Base-by-base conservation (phyloP, 2,113 vertebrate species). In the Bambusicola thoracicus region DNA sequence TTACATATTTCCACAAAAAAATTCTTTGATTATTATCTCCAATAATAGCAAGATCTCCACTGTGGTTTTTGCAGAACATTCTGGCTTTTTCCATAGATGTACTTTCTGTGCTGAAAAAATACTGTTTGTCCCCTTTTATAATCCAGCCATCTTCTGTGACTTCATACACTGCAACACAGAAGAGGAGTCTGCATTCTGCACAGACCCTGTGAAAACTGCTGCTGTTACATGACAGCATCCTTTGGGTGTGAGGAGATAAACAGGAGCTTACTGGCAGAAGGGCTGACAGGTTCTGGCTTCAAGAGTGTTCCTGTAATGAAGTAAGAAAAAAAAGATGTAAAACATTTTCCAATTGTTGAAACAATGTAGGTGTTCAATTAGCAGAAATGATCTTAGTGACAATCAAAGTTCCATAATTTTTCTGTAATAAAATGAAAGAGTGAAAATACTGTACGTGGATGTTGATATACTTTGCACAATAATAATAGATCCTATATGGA, bases 1-100 rank as follows among this genome's bases (percentile, higher is more conserved):
- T 98, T 98, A 98, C 99, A 27, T 97, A 97, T 98, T 97, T 99
- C 98, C 98, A 98, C 38, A 99, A 81, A 94, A 99, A 99, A 93
- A 96, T 99, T 94, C 98, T 98, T 97, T 99, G 98, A 27, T 70
- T 98, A 21, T 98, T 98, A 32, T 95, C 98, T 46, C 79, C 96
- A 86, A 99, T 97, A 34, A 98, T 97, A 25, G 63, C 97, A 73
- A 99, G 98, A 59, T 99, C 98, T 56, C 98, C 99, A 55, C 98
- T 98, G 75, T 96, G 98, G 67, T 68, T 98, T 94, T 97, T 98
- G 97, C 99, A 99, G 94, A 98, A 98, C 11, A 36, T 94, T 70
- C 98, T 98, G 13, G 98, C 99, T 30, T 98, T 87, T 44, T 99
- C 98, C 98, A 98, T 98, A 21, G 98, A 72, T 5, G 97, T 46